phyloP scores from a whole-genome alignment of 2,113 vertebrate species.

The Pachyramphus minor region DNA sequence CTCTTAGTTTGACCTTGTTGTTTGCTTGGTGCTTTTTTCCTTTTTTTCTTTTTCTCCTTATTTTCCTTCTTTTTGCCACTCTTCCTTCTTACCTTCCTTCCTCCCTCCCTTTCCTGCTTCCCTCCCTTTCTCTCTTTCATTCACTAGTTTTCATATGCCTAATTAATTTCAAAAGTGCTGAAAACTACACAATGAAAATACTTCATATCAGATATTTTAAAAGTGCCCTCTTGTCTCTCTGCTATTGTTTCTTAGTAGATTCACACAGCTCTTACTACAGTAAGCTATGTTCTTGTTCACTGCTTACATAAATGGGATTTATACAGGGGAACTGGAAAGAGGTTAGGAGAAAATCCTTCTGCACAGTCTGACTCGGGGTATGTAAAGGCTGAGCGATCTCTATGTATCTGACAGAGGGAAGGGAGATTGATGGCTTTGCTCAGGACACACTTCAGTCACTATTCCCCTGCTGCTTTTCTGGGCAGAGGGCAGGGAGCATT shows the following conservation, averaged over 20 bases:
- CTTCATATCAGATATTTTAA: neutral
- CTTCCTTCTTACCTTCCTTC: neutral
- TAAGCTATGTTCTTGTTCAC: neutral
- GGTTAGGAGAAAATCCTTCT: neutral
- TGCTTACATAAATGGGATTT: neutral
- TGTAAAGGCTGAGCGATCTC: neutral
- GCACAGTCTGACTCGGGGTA: neutral
- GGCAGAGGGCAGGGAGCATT: neutral
- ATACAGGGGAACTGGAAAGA: neutral
- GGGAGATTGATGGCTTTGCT: neutral
- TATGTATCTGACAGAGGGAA: neutral
- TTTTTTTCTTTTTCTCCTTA: neutral
- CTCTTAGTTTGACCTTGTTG: constrained; percentile 20
- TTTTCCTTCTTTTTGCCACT: neutral
- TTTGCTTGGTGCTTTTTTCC: neutral
- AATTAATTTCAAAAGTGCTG: neutral
- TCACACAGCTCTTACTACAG: neutral
- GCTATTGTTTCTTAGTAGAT: neutral
- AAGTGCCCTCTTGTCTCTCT: neutral
- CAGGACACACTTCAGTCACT: neutral
- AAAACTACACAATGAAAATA: neutral
- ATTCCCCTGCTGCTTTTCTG: neutral
- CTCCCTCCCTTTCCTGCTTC: neutral
- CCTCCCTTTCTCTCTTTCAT: neutral
- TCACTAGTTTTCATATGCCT: neutral